Conservation (phyloP, 2,888 invertebrate genomes). For the Schrankia costaestrigalis region DNA sequence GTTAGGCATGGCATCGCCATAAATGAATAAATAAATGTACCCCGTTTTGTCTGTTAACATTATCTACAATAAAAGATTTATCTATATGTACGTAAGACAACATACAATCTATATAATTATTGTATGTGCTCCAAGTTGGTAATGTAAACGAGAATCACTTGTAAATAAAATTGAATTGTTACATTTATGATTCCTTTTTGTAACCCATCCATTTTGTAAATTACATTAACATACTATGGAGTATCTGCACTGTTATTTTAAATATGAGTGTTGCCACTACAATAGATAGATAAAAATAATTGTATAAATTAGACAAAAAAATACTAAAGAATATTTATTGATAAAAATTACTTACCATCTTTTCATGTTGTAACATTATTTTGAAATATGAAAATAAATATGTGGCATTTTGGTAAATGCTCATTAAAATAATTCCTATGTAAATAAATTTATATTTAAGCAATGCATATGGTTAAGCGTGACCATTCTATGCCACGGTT, state of each 20-base stretch:
- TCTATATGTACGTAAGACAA: slow-evolving; percentile 25
- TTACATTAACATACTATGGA: too few species aligned
- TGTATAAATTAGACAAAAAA: slow-evolving; percentile 61
- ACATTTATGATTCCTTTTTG: too few species aligned
- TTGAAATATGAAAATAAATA: slow-evolving; percentile 21
- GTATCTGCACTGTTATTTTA: slow-evolving; percentile 20
- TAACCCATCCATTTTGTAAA: too few species aligned
- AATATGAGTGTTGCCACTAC: slow-evolving; percentile 57
- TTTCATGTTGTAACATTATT: slow-evolving; percentile 27
- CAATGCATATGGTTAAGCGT: slow-evolving; percentile 30
- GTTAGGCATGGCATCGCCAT: slow-evolving; percentile 9
- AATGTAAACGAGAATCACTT: too few species aligned
- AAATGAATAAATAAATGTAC: slow-evolving; percentile 5
- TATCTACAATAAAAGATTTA: slow-evolving; percentile 22
- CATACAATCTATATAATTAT: slow-evolving; percentile 24
- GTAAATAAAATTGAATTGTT: too few species aligned
- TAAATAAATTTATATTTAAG: slow-evolving; percentile 59
- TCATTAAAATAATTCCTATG: slow-evolving; percentile 65
- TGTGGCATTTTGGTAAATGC: slow-evolving; percentile 30
- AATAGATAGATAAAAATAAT: slow-evolving; percentile 69
- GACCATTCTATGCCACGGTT: slow-evolving; percentile 33
- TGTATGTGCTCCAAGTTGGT: slow-evolving; percentile 13
- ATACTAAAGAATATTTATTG: slow-evolving; percentile 37
- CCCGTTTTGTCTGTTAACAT: slow-evolving; percentile 13
- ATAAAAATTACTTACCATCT: slow-evolving; percentile 28